Base-by-base conservation (phyloP, 2,888 invertebrate species). In the Meta bourneti region DNA sequence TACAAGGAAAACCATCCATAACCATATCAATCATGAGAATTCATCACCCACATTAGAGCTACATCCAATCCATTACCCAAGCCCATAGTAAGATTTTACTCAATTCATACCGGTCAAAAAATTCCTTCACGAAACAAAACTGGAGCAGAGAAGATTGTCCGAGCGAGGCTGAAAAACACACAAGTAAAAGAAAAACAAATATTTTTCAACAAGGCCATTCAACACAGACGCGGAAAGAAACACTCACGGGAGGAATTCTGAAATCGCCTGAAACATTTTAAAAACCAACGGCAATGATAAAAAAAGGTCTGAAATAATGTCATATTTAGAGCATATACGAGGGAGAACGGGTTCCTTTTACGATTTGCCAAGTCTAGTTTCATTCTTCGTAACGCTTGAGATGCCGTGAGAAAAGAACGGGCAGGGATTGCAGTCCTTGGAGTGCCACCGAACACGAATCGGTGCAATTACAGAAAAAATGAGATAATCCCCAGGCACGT, bases 311-410 rank as follows among this genome's bases (percentile, higher is more conserved):
- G 49, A 70, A 77, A 51, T 49, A 34, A 72, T 71, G 82, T n/a
- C 82, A 48, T 82, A 82, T 82, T 82, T 71, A 82, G 82, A 72
- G 82, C 82, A 82, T 82, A 78, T 51, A 51, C 19, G 0, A 48
- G 49, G 71, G 71, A 82, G 9, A 48, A n/a, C 49, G 8, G 20
- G 51, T 71, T 71, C n/a, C 49, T 71, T 72, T 82, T 82, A 52
- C 61, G 61, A 9, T 61, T 61, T 61, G 61, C 61, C 11, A 61
- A 77, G 51, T 49, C 8, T 77, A 19, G 77, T 49, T 77, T 16
- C 51, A 51, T 51, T 51, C 77, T 19, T 9, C 20, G 77, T 51
- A n/a, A 51, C 51, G 77, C 19, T 51, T 82, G 51, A 49, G 49
- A 48, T 48, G 9, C n/a, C 48, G n/a, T n/a, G 82, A 71, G 82